phyloP scores from a whole-genome alignment of 2,797 vertebrate genomes.

The Toxotes lorentzi region DNA sequence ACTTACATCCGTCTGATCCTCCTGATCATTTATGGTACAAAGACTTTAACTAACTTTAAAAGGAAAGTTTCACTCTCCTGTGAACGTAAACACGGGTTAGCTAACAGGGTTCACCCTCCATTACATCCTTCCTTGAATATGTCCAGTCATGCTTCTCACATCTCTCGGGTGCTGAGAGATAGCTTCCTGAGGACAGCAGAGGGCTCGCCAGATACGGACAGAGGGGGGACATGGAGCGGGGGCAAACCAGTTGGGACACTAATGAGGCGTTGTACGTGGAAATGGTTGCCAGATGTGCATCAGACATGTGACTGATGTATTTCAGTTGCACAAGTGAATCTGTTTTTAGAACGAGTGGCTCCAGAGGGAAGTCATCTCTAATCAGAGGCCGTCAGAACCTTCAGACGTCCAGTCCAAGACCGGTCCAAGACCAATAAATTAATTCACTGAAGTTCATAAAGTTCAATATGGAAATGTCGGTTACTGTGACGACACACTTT shows the following conservation, averaged over 20 bases:
- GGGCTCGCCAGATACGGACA: background rate
- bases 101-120: background rate
- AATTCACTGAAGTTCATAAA: too few species aligned
- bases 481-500: background rate
- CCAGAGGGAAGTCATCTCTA: background rate
- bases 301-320: background rate
- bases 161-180: background rate
- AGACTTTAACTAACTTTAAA: background rate
- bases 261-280: background rate
- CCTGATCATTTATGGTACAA: background rate
- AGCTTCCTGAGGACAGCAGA: constrained; percentile 1
- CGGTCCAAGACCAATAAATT: too few species aligned
- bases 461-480: background rate
- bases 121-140: background rate
- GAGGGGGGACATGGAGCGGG: background rate
- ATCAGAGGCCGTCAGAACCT: too few species aligned
- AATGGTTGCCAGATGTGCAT: too few species aligned
- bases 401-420: too few species aligned
- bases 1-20: background rate
- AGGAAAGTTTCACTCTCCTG: background rate
- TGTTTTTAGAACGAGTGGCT: constrained; percentile 16
- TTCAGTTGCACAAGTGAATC: background rate
- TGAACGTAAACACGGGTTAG: background rate
- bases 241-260: background rate
- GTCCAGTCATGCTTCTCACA: constrained; percentile 1